Percentiles rank a stretch among this genome's conserved stretches.
These are phyloP conservation scores for Osedax frankpressi DNA, from an alignment of 2,888 invertebrate genomes.

Conservation along the genomic window DNA sequence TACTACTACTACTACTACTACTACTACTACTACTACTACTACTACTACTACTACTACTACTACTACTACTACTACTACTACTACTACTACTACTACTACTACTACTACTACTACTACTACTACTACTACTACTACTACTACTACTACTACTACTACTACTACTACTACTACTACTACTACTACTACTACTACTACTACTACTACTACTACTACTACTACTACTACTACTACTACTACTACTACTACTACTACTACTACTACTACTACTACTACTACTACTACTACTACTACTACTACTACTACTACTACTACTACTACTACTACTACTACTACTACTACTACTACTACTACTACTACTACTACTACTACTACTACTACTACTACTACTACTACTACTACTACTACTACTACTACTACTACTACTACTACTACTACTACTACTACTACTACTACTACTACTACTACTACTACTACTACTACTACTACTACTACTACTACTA, in stretches of 20 bases:
- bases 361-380: neutral
- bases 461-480: neutral
- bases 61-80: neutral
- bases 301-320: neutral
- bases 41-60: neutral
- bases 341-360: neutral
- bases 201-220: constrained; percentile 3
- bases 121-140: neutral
- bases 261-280: neutral
- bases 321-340: neutral
- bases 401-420: neutral
- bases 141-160: neutral
- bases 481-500: neutral
- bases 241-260: neutral
- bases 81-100: neutral
- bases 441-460: neutral
- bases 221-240: neutral
- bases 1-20: neutral
- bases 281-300: neutral
- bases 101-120: neutral
- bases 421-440: neutral
- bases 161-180: neutral
- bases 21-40: neutral
- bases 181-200: constrained; percentile 1
- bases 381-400: neutral